Base-by-base conservation (phyloP, 2,797 vertebrate genomes). In the Cichlasoma orientale region DNA sequence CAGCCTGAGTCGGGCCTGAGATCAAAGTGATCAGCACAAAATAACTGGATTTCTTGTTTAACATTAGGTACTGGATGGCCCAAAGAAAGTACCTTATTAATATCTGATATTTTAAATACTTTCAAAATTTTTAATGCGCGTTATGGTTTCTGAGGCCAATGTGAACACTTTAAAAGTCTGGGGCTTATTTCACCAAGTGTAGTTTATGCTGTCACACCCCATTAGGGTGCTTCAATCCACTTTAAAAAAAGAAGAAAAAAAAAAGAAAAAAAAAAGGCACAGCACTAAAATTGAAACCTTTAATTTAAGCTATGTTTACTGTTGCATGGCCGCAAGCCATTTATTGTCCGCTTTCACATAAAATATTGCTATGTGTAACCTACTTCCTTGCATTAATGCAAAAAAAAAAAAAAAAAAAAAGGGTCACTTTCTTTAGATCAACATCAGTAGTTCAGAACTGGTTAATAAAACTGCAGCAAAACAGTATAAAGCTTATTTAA, bases 1-100 rank as follows among this genome's bases (percentile, higher is more conserved):
- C 93, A 99, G 94, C 94, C 96, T 97, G 90, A 99, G 95, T 79
- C 98, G 97, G 82, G 97, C 98, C 98, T 99, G 92, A 61, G 52
- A 33, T 72, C 55, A 73, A 72, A 58, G 31, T 18, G 33, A 14
- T 1, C 3, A 83, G 29, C 44, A 59, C 21, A 75, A 10, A 78
- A 14, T 19, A 3, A 84, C 3, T 47, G 41, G 61, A 66, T 12
- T 47, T 68, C 16, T 36, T 50, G 23, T 29, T 50, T 68, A 8
- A 41, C 23, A 66, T 47, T 66, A 27, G 3, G 16, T 47, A 13
- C 29, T 4, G 7, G 2, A 56, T 47, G 59, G 50, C 19, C 23
- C 54, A 47, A 29, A 36, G 0, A 63, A 14, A 23, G 16, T 38
- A 52, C 5, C 10, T 11, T n/a, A 13, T 38, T 47, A 76, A 16